phyloP scores from a whole-genome alignment of 2,888 invertebrate species.

The Chrysomela aeneicollis region DNA sequence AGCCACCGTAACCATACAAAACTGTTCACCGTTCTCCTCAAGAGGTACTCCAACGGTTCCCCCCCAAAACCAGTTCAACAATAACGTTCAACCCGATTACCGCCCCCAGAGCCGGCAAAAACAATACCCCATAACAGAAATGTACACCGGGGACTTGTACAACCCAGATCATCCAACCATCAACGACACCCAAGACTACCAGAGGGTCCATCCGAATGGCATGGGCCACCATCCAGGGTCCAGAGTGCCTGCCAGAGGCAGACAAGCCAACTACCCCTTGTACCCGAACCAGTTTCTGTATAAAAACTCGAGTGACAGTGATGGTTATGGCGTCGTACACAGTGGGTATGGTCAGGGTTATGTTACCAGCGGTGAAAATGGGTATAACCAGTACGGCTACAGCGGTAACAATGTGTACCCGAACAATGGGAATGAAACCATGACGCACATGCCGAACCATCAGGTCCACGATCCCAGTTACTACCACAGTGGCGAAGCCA shows the following conservation, averaged over 20 bases:
- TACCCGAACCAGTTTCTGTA: constrained; percentile 65
- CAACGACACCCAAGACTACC: constrained; percentile 54
- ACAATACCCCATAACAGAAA: constrained; percentile 53
- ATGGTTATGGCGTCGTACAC: constrained; percentile 52
- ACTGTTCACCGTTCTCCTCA: constrained; percentile 68
- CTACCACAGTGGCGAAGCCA: constrained; percentile 53
- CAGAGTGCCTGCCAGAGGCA: constrained; percentile 50
- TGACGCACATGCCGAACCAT: constrained; percentile 51
- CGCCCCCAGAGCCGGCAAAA: constrained; percentile 51
- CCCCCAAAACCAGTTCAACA: constrained; percentile 59
- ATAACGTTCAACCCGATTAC: constrained; percentile 56
- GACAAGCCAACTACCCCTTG: constrained; percentile 57
- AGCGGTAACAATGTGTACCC: constrained; percentile 54
- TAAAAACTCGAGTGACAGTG: constrained; percentile 62
- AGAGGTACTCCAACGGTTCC: constrained; percentile 62
- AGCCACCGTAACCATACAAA: constrained; percentile 65
- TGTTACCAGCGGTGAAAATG: constrained; percentile 44
- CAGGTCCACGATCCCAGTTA: constrained; percentile 53
- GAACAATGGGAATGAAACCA: constrained; percentile 50
- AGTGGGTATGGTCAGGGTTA: constrained; percentile 55
- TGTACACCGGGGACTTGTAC: constrained; percentile 56
- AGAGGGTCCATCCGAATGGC: constrained; percentile 50
- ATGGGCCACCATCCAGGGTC: constrained; percentile 43
- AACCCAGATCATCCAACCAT: constrained; percentile 58
- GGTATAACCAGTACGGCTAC: constrained; percentile 58